Evolutionary conservation across 1,140 invertebrate species (phyloP).

Genomic region (Aphis gossypii): DNA sequence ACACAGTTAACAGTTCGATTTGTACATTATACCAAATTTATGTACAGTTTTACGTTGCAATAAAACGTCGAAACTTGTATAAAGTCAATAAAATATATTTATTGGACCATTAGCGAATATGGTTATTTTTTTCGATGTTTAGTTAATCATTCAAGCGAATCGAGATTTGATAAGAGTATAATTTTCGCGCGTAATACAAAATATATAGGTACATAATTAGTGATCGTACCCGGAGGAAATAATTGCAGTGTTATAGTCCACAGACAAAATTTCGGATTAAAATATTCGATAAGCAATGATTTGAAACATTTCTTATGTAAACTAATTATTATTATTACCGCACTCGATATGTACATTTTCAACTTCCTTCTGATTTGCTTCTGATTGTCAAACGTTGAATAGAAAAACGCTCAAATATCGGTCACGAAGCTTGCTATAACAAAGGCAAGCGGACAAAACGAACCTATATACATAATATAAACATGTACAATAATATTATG

Average conservation of each 20-base stretch:
- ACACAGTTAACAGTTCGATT: background rate
- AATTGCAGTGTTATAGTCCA: background rate
- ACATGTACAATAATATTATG: background rate
- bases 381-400: slow-evolving; percentile 16
- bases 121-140: background rate
- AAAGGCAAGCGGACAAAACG: background rate
- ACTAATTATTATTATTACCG: slow-evolving; percentile 28
- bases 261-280: background rate
- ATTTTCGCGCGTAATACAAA: background rate
- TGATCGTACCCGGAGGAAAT: slow-evolving; percentile 8
- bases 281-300: background rate
- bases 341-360: too few species aligned
- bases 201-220: background rate
- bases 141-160: slow-evolving; percentile 17
- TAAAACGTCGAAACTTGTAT: background rate
- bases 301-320: slow-evolving; percentile 31
- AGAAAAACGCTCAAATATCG: background rate
- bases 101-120: background rate
- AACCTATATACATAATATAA: background rate
- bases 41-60: background rate
- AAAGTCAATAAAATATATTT: slow-evolving; percentile 14
- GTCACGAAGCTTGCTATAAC: background rate
- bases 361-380: slow-evolving; percentile 1
- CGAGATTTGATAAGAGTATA: slow-evolving; percentile 12
- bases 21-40: background rate